These are phyloP conservation scores for Latrodectus geometricus DNA, from an alignment of 1,140 invertebrate species.

Conservation along the genomic window DNA sequence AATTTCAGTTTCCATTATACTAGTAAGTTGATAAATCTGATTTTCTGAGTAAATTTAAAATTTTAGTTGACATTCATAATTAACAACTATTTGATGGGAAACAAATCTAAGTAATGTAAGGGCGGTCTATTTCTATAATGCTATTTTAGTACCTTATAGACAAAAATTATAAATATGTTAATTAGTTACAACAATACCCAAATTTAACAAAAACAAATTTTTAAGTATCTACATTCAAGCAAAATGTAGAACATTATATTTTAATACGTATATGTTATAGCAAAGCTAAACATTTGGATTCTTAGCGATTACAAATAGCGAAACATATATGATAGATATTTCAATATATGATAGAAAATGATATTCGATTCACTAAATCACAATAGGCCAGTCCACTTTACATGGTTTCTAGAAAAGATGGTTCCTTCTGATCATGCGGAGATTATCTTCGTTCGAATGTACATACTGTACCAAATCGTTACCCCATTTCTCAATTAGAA, in stretches of 20 bases:
- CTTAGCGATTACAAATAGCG: neutral
- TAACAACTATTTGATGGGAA: slow-evolving; percentile 14
- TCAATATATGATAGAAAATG: slow-evolving; percentile 8
- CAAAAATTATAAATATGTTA: neutral
- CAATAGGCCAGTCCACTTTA: slow-evolving; percentile 57
- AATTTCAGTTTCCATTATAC: slow-evolving; percentile 7
- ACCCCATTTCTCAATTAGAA: slow-evolving; percentile 62
- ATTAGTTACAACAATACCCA: slow-evolving; percentile 13
- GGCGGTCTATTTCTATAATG: neutral
- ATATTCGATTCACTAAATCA: slow-evolving; percentile 38
- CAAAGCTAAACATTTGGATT: slow-evolving; percentile 20
- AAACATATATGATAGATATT: slow-evolving; percentile 25
- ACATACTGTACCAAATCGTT: slow-evolving; percentile 63
- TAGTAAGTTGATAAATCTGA: neutral
- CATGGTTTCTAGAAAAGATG: slow-evolving; percentile 62
- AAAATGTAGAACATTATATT: slow-evolving; percentile 32
- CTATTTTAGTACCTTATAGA: slow-evolving; percentile 1
- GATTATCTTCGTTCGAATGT: slow-evolving; percentile 61
- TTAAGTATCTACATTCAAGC: neutral
- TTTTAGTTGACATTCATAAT: slow-evolving; percentile 21
- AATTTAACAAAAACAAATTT: slow-evolving; percentile 27
- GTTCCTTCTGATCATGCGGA: slow-evolving; percentile 61
- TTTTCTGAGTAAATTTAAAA: slow-evolving; percentile 1
- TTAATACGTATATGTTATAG: neutral
- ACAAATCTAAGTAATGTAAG: neutral